Evolutionary conservation across 2,797 vertebrate genomes (phyloP).

Genomic region (Protonibea diacanthus): DNA sequence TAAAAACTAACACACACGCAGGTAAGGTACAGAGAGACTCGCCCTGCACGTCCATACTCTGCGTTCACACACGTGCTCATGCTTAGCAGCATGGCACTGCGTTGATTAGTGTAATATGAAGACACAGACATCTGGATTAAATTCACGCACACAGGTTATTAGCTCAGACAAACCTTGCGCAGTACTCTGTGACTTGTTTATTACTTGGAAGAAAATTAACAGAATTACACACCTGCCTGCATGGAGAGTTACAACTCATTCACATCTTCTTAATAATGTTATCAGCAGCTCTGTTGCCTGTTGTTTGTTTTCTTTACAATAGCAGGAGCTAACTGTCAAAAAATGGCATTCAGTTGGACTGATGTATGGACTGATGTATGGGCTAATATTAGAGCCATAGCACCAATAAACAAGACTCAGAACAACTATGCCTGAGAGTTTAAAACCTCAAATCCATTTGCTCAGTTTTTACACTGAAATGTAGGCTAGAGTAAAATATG

Average conservation of each 20-base stretch:
- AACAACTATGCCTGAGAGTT: neutral
- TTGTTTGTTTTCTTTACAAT: neutral
- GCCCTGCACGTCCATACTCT: no score
- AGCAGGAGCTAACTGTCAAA: no score
- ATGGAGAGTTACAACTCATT: neutral
- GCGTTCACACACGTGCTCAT: constrained; percentile 24
- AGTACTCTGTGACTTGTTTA: constrained; percentile 11
- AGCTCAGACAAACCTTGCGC: constrained; percentile 1
- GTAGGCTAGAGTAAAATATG: neutral
- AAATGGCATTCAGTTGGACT: neutral
- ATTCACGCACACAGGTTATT: constrained; percentile 8
- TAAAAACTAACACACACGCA: neutral
- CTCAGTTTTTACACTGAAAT: neutral
- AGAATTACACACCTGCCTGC: constrained; percentile 10
- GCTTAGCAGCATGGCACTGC: constrained; percentile 22
- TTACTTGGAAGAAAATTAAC: constrained; percentile 3
- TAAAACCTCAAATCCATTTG: neutral
- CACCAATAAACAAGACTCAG: neutral
- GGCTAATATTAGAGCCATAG: neutral
- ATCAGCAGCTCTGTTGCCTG: constrained; percentile 3
- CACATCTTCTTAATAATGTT: neutral
- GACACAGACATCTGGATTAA: constrained; percentile 33
- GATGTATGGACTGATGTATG: no score
- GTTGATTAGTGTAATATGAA: constrained; percentile 44
- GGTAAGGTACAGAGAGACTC: no score